Base-by-base conservation (phyloP, 2,797 vertebrate genomes). In the Etheostoma nigrum region DNA sequence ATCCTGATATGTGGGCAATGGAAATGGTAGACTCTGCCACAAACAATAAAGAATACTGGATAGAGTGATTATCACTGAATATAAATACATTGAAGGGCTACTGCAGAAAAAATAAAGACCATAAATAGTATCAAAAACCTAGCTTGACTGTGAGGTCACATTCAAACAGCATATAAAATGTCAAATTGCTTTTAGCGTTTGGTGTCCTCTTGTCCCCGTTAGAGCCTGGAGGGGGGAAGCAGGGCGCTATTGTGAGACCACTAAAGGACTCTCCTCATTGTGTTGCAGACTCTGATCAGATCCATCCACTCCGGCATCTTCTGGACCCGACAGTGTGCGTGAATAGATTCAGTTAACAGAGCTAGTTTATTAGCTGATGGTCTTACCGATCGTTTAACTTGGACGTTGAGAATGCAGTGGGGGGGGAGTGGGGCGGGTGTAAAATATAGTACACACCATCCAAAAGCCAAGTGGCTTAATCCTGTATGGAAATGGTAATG, bases 401-500 rank as follows among this genome's bases (percentile, higher is more conserved):
- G 67, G 87, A 81, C 74, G 72, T 78, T 25, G 49, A 91, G 89
- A 94, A 93, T 85, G 78, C 62, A 57, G 70, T 1, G 16, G 21
- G 8, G n/a, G 33, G 47, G 52, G 58, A 58, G 53, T 48, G 64
- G 44, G 72, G 49, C 18, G 83, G 85, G 79, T 83, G 74, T 72
- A 86, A 91, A 89, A 92, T 92, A 92, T 92, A 89, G 73, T 76
- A 87, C 86, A 88, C 79, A 83, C 79, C 92, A 92, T 92, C 92
- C 91, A 90, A 91, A 92, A 89, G 90, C 93, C 92, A 94, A 95
- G 94, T 95, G 93, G 87, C 91, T 92, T 94, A 95, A 94, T 93
- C 91, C 92, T 93, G 91, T 85, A 93, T 95, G 94, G 92, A 94
- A 92, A 95, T 95, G 94, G 87, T 93, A 95, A 95, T 95, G 92